Base-by-base conservation (phyloP, 2,888 invertebrate genomes). In the Habroteleia sp. region DNA sequence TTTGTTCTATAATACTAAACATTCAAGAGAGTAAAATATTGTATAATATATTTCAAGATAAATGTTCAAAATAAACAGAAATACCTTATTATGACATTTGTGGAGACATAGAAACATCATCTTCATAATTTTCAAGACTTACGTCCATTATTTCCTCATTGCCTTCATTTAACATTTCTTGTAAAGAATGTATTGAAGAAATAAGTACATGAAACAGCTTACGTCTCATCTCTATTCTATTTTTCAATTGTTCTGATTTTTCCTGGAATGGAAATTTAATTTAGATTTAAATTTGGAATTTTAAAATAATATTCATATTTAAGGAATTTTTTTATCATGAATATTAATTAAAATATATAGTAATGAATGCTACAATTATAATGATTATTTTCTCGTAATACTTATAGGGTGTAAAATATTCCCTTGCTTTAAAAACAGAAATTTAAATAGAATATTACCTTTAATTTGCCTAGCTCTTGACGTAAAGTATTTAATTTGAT, bases 141-240 rank as follows among this genome's bases (percentile, higher is more conserved):
- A 89, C 89, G 77, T 91, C 90, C 83, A 90, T 90, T 60, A 90
- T 86, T 81, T 91, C 90, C 66, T 92, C 93, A 29, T 92, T 92
- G 0, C 91, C 91, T 82, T 95, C 94, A 77, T 95, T 95, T 23
- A 97, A 87, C 85, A 96, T 92, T 13, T 92, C 92, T 87, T 96
- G 94, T 48, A 98, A 89, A 82, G 96, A 95, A 86, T 96, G 95
- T 79, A 97, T 95, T 8, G 96, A 94, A 27, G 95, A 94, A 44
- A 69, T 58, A 33, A 98, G 89, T 4, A 97, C 95, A 86, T 96
- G 94, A 82, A 97, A 97, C 85, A 97, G 96, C 89, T 97, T 97
- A 80, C 95, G 93, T 56, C 97, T 90, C 84, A 94, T 91, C 75
- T 95, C 94, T 74, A 97, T 90, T 86, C 95, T 93, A 37, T 93